Base-by-base conservation (phyloP, 2,113 vertebrate species). In the Ploceus nigricollis region DNA sequence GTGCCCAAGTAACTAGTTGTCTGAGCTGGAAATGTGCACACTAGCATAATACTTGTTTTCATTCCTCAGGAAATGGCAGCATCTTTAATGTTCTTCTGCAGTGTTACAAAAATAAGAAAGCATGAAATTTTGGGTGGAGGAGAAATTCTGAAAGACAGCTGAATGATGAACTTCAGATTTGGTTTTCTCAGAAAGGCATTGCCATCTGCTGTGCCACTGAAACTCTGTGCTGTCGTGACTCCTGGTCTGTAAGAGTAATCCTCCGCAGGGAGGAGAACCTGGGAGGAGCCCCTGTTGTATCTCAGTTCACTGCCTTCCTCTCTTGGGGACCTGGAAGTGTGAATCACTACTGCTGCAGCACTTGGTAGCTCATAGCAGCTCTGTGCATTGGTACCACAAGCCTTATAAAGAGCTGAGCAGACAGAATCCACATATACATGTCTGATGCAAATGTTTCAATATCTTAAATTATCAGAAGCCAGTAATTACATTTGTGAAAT, bases 141-240 rank as follows among this genome's bases (percentile, higher is more conserved):
- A 88, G 51, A 78, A 92, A 84, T 95, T 92, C 72, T 90, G 80
- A 95, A 92, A 94, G 94, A 61, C 82, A 80, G 80, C 77, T 95
- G 80, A 92, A 73, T 93, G 76, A 86, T 78, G 77, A 94, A 73
- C 80, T 96, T 95, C 50, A 81, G 86, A 87, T 92, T 89, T 4
- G 1, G 17, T 89, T 94, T 94, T 89, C 79, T 86, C 60, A 78
- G 82, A 72, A 94, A 92, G 48, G 79, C 71, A 14, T 51, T 92
- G 68, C 89, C 92, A 83, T 96, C 92, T 93, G 82, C 82, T 81
- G 82, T 0, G 19, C 58, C 90, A 35, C 76, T 78, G 94, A 91
- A 80, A 44, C 73, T 69, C 53, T 54, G 39, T 82, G 85, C 68
- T 97, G 76, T 83, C 68, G 10, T 61, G 94, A 90, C 90, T 97